Evolutionary conservation across 2,113 vertebrate genomes (phyloP).

Genomic region (Pelusios castaneus): DNA sequence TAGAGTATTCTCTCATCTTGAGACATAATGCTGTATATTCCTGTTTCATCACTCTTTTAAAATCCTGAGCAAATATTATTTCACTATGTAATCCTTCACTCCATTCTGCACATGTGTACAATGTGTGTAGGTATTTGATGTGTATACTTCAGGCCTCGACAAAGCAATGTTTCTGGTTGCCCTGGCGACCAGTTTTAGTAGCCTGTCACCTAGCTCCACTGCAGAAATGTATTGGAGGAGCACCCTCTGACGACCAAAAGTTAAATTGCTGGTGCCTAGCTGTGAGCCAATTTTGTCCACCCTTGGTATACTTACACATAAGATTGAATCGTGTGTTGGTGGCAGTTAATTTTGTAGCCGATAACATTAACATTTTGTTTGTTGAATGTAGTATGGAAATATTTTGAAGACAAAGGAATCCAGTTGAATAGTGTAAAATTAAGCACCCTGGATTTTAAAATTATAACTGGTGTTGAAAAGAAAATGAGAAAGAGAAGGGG

Average conservation of each 20-base stretch:
- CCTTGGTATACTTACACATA: too few species aligned
- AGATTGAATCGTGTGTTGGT: constrained; percentile 32
- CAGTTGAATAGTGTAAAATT: background rate
- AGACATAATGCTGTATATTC: background rate
- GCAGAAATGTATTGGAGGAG: too few species aligned
- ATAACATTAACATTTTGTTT: constrained; percentile 54
- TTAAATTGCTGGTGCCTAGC: too few species aligned
- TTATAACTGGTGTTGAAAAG: background rate
- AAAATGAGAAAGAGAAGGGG: background rate
- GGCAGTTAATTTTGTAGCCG: constrained; percentile 57
- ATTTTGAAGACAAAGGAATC: background rate
- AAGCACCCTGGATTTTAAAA: background rate
- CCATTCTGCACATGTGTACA: background rate
- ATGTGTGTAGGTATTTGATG: background rate
- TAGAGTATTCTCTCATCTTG: background rate
- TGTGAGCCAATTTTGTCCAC: too few species aligned
- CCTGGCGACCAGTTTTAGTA: too few species aligned
- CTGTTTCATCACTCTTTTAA: constrained; percentile 32
- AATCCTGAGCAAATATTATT: background rate
- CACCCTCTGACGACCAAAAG: too few species aligned
- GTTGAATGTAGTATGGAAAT: constrained; percentile 37
- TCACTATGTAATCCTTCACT: background rate
- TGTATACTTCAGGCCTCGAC: too few species aligned
- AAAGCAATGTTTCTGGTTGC: too few species aligned
- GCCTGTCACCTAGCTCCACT: too few species aligned